Percentiles rank a stretch among this genome's conserved stretches.
Evolutionary conservation across 2,113 vertebrate genomes (phyloP).

Genomic region (Nothoprocta pentlandii): DNA sequence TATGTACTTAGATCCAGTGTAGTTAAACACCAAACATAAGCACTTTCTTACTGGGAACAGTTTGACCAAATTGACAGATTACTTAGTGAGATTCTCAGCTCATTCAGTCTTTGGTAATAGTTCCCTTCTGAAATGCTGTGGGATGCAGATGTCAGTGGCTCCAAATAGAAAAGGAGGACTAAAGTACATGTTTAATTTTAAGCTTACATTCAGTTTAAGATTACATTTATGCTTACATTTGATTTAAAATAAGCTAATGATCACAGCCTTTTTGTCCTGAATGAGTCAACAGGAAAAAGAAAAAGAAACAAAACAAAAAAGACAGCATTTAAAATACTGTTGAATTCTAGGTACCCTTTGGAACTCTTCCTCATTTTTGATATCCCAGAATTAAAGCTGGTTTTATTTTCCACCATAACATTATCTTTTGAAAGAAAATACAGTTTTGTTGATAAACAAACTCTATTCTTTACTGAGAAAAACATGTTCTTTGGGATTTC

Average conservation of each 20-base stretch:
- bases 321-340: neutral
- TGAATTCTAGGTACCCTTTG: neutral
- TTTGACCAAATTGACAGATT: neutral
- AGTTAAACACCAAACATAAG: neutral
- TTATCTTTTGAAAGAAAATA: neutral
- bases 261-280: neutral
- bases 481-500: neutral
- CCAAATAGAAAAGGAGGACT: neutral
- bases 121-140: neutral
- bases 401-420: neutral
- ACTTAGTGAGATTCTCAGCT: neutral
- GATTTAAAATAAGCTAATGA: neutral
- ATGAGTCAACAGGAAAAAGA: neutral
- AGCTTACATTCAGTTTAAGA: neutral
- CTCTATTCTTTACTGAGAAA: neutral
- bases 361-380: neutral
- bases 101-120: neutral
- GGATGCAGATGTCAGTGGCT: neutral
- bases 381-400: neutral
- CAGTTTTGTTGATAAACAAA: neutral
- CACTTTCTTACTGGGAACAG: neutral
- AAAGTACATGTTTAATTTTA: neutral
- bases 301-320: neutral
- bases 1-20: neutral
- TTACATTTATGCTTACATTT: neutral